These are phyloP conservation scores for Corythornis madagascariensis DNA, from an alignment of 2,113 vertebrate genomes.

Conservation along the genomic window DNA sequence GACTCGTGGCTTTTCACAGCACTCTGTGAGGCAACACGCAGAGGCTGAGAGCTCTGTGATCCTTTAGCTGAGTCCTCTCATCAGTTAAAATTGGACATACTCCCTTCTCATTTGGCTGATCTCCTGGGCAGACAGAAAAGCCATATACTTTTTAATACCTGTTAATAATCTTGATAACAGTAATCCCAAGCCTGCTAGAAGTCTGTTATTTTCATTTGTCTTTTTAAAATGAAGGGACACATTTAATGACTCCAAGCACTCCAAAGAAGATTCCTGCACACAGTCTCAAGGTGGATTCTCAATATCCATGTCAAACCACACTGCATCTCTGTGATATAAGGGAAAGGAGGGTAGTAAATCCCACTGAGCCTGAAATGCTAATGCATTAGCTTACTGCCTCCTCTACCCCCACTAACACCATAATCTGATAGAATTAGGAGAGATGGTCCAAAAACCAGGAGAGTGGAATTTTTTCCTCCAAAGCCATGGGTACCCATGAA, in stretches of 20 bases:
- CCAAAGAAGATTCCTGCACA: neutral
- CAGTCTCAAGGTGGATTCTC: neutral
- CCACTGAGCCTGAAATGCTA: neutral
- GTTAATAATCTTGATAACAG: neutral
- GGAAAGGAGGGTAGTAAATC: neutral
- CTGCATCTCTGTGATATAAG: neutral
- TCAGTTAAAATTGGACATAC: neutral
- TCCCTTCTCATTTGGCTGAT: neutral
- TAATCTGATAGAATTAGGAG: conserved; percentile 45
- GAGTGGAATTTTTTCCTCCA: neutral
- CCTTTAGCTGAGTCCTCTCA: neutral
- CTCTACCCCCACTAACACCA: neutral
- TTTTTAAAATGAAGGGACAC: neutral
- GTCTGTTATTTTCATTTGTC: neutral
- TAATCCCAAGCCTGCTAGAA: neutral
- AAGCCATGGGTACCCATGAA: accelerated
- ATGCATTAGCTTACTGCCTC: conserved; percentile 2
- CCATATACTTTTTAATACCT: neutral
- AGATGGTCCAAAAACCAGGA: conserved; percentile 2
- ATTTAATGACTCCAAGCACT: neutral
- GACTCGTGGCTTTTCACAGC: neutral
- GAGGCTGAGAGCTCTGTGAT: neutral
- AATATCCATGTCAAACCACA: neutral
- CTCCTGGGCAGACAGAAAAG: neutral
- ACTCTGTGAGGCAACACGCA: neutral